Evolutionary conservation across 1,140 invertebrate genomes (phyloP), one percentile per base, ranked within the genome.

Genomic region (Anadara kagoshimensis): DNA sequence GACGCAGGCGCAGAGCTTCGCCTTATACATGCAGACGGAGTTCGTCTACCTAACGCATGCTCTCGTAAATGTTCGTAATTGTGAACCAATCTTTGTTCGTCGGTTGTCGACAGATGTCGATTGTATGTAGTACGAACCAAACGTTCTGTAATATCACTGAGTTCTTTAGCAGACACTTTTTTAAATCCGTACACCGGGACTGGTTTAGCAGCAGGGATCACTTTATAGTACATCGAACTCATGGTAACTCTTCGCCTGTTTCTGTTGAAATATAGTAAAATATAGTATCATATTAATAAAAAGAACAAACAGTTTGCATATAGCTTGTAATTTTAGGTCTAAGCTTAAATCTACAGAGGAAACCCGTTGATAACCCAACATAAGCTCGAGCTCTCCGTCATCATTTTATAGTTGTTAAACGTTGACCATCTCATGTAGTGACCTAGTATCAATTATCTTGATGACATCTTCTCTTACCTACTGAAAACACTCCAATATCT

Each of bases 1-100:
- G 18, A 51, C 26, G 8, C 22, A n/a, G 51, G 45, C 24, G 49
- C 57, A 43, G 65, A 41, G 65, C 20, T 54, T n/a, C 45, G 57
- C 26, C 43, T 24, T 41, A 63, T 65, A 64, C 57, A 78, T 24
- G 51, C 66, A 24, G 76, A 77, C 22, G 73, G 70, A 2, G 71
- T 44, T 12, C 72, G 72, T 22, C 59, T 63, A 12, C 76, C 44
- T 45, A 73, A 75, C 26, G 71, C 76, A 20, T 65, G 73, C 20
- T 73, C 72, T 5, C 75, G 65, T 57, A 78, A 58, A 63, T 70
- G 62, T 47, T 76, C 71, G 26, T 78, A 81, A 51, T 81, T 81
- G 44, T 64, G 41, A 20, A 78, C 69, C 44, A 75, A 72, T 24
- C 43, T 51, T 18, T 73, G 71, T 61, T 81, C 79, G 36, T 75